Base-by-base conservation (phyloP, 2,113 vertebrate species). In the Amia ocellicauda region DNA sequence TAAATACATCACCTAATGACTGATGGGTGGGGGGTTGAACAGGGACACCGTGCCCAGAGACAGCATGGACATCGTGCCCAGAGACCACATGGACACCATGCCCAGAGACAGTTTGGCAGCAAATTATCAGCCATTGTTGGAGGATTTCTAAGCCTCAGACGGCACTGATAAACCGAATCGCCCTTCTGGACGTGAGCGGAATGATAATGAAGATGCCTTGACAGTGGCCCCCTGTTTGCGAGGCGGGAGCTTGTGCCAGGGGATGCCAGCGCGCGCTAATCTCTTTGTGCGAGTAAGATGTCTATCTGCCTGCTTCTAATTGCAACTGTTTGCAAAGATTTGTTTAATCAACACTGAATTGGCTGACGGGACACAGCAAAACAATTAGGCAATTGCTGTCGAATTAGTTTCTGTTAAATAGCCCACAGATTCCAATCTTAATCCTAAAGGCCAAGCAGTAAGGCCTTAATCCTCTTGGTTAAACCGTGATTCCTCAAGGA, bases 401-500 rank as follows among this genome's bases (percentile, higher is more conserved):
- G 40, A 80, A 78, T 86, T 82, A 83, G 78, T 70, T 56, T 36
- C 79, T 51, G 70, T 77, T 78, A 84, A 84, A 69, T 71, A 78
- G 69, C 76, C 69, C 62, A 67, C 66, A 81, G 83, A 87, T 81
- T 73, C 57, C 67, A 59, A 78, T 85, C 83, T 82, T 82, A 83
- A 86, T 73, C 80, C 83, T 60, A 36, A 78, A 80, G 80, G 61
- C 60, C 64, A 73, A 78, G 76, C 78, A 67, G 79, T 73, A 69
- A 79, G 69, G 73, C 67, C 52, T 70, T 86, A 89, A 89, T 86
- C 85, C 83, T 80, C 78, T 83, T 85, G 82, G 78, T 83, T 80
- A 81, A 86, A 81, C 85, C 82, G 85, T 65, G 87, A 87, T 84
- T 85, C 83, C 84, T 80, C 80, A 83, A 77, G 58, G 75, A 74